Conservation (phyloP, 2,113 vertebrate species). For the Ceyx melanurus region DNA sequence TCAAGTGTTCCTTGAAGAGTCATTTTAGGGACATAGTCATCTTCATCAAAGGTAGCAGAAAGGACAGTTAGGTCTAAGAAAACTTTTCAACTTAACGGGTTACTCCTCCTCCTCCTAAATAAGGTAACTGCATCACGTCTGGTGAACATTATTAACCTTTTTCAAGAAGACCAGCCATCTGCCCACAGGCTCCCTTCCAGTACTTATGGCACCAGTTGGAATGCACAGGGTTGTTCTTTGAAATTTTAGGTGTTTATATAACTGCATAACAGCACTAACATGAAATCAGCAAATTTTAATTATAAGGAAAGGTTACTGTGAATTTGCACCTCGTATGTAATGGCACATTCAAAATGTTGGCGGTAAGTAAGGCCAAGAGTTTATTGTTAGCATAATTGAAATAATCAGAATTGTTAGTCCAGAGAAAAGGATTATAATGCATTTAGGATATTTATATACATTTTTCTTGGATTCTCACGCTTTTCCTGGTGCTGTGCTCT, state of each 20-base stretch:
- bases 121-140: neutral
- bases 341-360: neutral
- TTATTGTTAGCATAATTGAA: neutral
- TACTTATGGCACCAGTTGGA: neutral
- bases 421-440: neutral
- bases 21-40: neutral
- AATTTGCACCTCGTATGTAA: neutral
- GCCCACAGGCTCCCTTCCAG: neutral
- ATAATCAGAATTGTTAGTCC: neutral
- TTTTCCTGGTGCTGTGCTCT: neutral
- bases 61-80: neutral
- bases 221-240: neutral
- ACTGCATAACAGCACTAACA: neutral
- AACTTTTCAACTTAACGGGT: neutral
- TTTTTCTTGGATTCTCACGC: neutral
- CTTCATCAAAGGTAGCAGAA: neutral
- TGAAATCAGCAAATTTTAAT: neutral
- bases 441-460: neutral
- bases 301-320: neutral
- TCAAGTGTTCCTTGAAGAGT: neutral
- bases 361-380: neutral
- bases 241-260: neutral
- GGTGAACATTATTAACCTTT: rapidly evolving
- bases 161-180: neutral
- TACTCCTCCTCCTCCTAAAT: neutral